These are phyloP conservation scores for Phainopepla nitens DNA, from an alignment of 2,113 vertebrate species.

Conservation along the genomic window DNA sequence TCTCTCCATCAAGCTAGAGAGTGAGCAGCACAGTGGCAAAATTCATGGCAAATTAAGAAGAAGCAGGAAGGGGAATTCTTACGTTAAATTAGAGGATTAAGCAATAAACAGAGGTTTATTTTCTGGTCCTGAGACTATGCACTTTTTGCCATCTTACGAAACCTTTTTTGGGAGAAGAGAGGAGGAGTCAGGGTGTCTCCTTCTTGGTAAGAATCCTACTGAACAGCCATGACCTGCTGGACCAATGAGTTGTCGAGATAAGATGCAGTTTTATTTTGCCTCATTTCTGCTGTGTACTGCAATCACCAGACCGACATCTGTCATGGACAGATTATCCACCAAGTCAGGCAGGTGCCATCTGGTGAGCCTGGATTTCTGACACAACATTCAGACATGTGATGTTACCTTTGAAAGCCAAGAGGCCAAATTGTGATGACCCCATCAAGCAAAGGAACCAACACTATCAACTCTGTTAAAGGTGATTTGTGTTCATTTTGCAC, in stretches of 20 bases:
- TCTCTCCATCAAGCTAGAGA: background rate
- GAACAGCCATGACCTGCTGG: background rate
- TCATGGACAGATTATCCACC: background rate
- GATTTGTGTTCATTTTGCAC: constrained; percentile 5
- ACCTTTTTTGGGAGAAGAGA: background rate
- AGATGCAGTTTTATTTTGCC: background rate
- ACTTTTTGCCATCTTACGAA: background rate
- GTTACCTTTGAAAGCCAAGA: background rate
- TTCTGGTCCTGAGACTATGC: background rate
- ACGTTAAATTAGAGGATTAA: background rate
- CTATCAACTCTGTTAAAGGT: background rate
- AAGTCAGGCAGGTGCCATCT: background rate
- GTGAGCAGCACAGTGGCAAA: background rate
- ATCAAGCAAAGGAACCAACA: background rate
- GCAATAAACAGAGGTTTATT: background rate
- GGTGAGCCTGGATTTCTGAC: background rate
- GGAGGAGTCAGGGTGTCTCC: background rate
- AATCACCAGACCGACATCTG: background rate
- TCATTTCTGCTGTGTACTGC: background rate
- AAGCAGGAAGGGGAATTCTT: background rate
- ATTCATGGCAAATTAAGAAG: background rate
- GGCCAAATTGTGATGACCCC: background rate
- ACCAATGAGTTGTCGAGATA: rapidly evolving
- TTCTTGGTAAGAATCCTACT: background rate
- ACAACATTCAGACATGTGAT: background rate